Evolutionary conservation across 2,888 invertebrate species (phyloP), one percentile per base, ranked within the genome.

Genomic region (Nomada ferruginata): DNA sequence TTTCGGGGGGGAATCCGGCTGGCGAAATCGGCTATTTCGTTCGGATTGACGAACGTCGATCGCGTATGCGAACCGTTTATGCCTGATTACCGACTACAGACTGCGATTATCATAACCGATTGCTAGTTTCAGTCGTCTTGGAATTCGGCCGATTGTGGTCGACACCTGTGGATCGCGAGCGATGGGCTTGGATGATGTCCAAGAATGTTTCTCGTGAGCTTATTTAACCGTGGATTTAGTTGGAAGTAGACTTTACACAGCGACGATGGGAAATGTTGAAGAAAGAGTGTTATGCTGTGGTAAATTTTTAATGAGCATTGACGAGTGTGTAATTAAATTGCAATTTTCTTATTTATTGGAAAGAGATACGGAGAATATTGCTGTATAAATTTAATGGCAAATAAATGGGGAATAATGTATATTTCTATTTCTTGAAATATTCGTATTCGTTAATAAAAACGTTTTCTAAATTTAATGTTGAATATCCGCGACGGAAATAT

Each of bases 11-110:
- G 75, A 79, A 84, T 82, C 83, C 82, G 76, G 36, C 78, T 57
- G 66, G 59, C 70, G 81, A 79, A 76, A 82, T 79, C 83, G 78
- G 65, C 47, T 53, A 64, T 78, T 73, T 52, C 29, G 20, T 20
- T 29, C n/a, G 65, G 83, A 84, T 86, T 85, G 88, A 88, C 59
- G 84, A 77, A 75, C 69, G 71, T 29, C 74, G 77, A 76, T 82
- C 78, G 70, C 79, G 11, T 47, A 47, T 10, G 11, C 15, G 20
- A 11, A 23, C 13, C 57, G 57, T 59, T 83, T 78, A 82, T 74
- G 68, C 36, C 59, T 57, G 79, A 87, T 87, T 78, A 72, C 44
- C n/a, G 36, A 23, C 52, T 60, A 18, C 29, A 65, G 26, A 15
- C 44, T 20, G 69, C 61, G 66, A 79, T 83, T 76, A 82, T 83